These are phyloP conservation scores for Lepus americanus DNA, from an alignment of 2,113 vertebrate genomes.

Conservation along the genomic window DNA sequence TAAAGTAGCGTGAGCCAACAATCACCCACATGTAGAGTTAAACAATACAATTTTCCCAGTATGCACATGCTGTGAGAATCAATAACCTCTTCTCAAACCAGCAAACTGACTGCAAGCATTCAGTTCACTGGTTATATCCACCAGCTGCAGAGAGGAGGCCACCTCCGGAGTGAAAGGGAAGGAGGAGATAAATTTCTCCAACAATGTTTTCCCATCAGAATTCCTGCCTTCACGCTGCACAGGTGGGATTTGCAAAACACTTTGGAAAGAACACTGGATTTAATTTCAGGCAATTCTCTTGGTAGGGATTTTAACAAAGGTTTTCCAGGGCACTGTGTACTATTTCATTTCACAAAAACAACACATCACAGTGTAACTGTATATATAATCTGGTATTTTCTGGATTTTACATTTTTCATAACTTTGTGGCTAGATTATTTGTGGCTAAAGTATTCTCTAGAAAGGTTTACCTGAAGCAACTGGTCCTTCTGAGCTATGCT, in stretches of 20 bases:
- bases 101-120: constrained; percentile 74
- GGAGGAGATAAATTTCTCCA: neutral
- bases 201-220: constrained; percentile 64
- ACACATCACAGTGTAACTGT: constrained; percentile 47
- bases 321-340: constrained; percentile 34
- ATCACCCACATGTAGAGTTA: constrained; percentile 63
- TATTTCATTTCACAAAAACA: constrained; percentile 62
- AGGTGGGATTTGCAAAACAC: constrained; percentile 50
- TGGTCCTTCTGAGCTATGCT: neutral
- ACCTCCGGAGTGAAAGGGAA: constrained; percentile 39
- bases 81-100: constrained; percentile 73
- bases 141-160: constrained; percentile 61
- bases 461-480: constrained; percentile 53
- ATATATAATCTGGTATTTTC: constrained; percentile 28
- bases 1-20: constrained; percentile 40
- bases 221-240: constrained; percentile 13
- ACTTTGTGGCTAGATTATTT: constrained; percentile 47
- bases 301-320: constrained; percentile 27
- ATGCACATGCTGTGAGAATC: constrained; percentile 62
- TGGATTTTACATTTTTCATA: constrained; percentile 52
- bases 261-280: constrained; percentile 55
- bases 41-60: constrained; percentile 65
- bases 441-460: constrained; percentile 66
- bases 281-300: constrained; percentile 63
- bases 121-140: constrained; percentile 62